Base-by-base conservation (phyloP, 1,140 invertebrate species). In the Nasonia vitripennis region DNA sequence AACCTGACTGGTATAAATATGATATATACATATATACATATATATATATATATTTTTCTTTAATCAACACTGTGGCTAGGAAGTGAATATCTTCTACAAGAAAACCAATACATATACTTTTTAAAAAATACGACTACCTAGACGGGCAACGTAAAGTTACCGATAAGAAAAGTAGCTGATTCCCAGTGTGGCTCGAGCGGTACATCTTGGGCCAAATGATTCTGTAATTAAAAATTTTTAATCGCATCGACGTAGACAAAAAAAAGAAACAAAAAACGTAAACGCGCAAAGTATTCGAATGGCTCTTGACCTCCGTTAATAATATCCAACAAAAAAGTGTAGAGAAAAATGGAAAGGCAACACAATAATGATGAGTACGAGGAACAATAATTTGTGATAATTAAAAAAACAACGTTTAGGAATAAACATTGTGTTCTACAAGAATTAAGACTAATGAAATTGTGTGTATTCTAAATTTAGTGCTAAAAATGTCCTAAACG, bases 381-480 rank as follows among this genome's bases (percentile, higher is more conserved):
- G 90, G 91, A 93, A 93, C 91, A 93, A 92, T 92, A 92, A 93
- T 92, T 93, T 93, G 92, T 93, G 92, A 93, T 93, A 93, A 92
- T 88, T 89, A 87, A 90, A 90, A 62, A 89, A 90, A 89, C 87
- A 89, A 90, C 89, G 90, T 91, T 90, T 92, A 91, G 88, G 88
- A 91, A 91, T 89, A 89, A 91, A 91, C 89, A 92, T 92, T 92
- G 92, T 92, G 92, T 92, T 92, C 91, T 92, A 90, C 89, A 90
- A 89, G 89, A 89, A 90, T 87, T 89, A 90, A 90, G 89, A 90
- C 88, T 89, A 88, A 90, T 87, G 88, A 88, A 90, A 89, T 91
- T 90, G 89, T 90, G 86, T 85, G 90, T 91, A 90, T 91, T 90
- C 90, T 91, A 91, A 91, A 91, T 91, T 91, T 91, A 91, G 89